Base-by-base conservation (phyloP, 2,888 invertebrate species). In the Hirtodrosophila histrioides region DNA sequence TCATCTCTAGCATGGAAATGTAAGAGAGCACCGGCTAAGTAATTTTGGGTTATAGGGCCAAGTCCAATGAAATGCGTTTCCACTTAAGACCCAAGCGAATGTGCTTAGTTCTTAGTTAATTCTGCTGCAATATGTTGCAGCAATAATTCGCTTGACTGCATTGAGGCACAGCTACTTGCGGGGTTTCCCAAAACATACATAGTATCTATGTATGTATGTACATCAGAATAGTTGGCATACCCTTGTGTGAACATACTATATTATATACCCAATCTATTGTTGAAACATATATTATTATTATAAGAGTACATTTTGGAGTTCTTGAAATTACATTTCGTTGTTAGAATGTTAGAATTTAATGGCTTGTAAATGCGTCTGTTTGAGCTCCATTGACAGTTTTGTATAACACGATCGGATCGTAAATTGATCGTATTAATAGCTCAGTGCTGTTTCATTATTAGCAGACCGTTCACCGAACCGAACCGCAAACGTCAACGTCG, bases 121-220 rank as follows among this genome's bases (percentile, higher is more conserved):
- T 50, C 74, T 63, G 37, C 49, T 54, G 49, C 68, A 68, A 72
- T 63, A 73, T 72, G 74, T 68, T 75, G 75, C 72, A 61, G 57
- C 76, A 79, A 76, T 76, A 76, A 76, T 75, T 76, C 75, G 79
- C 79, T 62, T 79, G 76, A 76, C 55, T 76, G 79, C 58, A 33
- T 61, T 39, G 9, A 37, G 46, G 27, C 66, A 33, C 46, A n/a
- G 60, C 62, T 49, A 76, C 76, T 76, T 76, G 76, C 55, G 62
- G 63, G 76, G 76, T 68, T 76, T 76, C 76, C 49, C 60, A 60
- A 56, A 48, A 24, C 36, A 7, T 7, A 44, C n/a, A 44, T 4
- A n/a, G 17, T 37, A n/a, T 35, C 12, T 24, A 27, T 36, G 36
- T 10, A 11, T 23, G 10, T 31, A 6, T 23, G 2, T 23, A 10